Evolutionary conservation across 2,113 vertebrate species (phyloP).

Genomic region (Semnopithecus entellus): DNA sequence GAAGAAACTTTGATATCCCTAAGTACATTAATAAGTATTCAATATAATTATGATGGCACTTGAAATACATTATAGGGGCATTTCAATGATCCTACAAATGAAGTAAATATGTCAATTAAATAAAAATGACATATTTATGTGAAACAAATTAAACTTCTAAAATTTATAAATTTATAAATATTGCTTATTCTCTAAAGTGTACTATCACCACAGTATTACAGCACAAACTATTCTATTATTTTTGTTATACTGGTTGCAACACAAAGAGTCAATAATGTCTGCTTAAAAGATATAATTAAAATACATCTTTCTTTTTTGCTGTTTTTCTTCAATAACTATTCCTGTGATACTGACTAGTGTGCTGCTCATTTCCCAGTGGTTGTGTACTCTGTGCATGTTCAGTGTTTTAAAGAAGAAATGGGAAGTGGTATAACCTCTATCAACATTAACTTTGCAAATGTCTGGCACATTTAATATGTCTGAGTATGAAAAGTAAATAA

Average conservation of each 20-base stretch:
- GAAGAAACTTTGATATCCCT: neutral
- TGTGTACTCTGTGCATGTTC: too few species aligned
- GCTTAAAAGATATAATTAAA: neutral
- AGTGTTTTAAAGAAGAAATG: neutral
- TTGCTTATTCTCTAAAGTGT: neutral
- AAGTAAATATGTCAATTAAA: neutral
- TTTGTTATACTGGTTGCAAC: neutral
- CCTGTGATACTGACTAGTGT: neutral
- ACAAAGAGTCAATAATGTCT: neutral
- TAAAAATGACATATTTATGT: neutral
- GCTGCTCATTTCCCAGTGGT: neutral
- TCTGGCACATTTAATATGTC: slow-evolving; percentile 8
- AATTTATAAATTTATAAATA: neutral
- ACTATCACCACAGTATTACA: neutral
- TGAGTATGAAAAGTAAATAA: slow-evolving; percentile 39
- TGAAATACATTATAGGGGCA: neutral
- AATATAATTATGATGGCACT: neutral
- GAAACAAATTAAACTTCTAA: neutral
- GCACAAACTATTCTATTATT: neutral
- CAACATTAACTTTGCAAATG: neutral
- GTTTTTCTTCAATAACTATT: neutral
- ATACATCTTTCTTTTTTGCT: neutral
- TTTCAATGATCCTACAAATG: neutral
- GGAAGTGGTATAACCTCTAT: neutral
- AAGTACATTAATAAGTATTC: neutral